Percentiles rank a stretch among this genome's conserved stretches.
Evolutionary conservation across 2,113 vertebrate species (phyloP).

Genomic region (Xerus inauris): DNA sequence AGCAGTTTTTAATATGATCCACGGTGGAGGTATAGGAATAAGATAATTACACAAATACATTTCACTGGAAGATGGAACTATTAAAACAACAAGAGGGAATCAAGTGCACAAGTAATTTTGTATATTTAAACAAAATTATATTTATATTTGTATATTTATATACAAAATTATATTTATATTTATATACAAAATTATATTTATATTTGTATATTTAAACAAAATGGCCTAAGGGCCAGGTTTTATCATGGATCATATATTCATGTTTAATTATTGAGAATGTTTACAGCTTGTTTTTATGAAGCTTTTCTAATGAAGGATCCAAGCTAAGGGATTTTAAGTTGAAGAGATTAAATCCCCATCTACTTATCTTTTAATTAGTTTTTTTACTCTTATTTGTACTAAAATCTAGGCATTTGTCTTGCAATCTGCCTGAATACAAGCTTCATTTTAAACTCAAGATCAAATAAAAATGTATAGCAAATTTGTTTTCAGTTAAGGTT

Average conservation of each 20-base stretch:
- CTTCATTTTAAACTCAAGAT: constrained; percentile 64
- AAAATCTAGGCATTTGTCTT: constrained; percentile 56
- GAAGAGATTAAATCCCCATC: constrained; percentile 69
- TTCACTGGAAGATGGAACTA: constrained; percentile 37
- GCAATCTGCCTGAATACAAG: constrained; percentile 26
- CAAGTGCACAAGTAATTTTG: constrained; percentile 28
- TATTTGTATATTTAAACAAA: constrained; percentile 65
- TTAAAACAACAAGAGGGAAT: constrained; percentile 35
- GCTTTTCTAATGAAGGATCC: constrained; percentile 48
- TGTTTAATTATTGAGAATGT: constrained; percentile 67
- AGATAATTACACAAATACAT: constrained; percentile 36
- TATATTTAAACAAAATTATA: constrained; percentile 66
- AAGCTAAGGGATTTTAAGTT: constrained; percentile 66
- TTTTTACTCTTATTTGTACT: constrained; percentile 53
- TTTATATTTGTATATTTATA: too few relatives aligned
- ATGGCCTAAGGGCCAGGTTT: constrained; percentile 56
- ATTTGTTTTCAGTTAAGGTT: constrained; percentile 62
- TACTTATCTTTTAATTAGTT: constrained; percentile 68
- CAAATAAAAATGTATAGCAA: constrained; percentile 49
- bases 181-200: too few relatives aligned
- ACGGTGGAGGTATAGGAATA: neutral
- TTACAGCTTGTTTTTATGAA: constrained; percentile 70
- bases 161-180: too few relatives aligned
- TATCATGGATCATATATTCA: constrained; percentile 55
- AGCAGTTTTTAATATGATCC: constrained; percentile 45